Conservation (phyloP, 2,888 invertebrate species). For the Piscicola geometra region DNA sequence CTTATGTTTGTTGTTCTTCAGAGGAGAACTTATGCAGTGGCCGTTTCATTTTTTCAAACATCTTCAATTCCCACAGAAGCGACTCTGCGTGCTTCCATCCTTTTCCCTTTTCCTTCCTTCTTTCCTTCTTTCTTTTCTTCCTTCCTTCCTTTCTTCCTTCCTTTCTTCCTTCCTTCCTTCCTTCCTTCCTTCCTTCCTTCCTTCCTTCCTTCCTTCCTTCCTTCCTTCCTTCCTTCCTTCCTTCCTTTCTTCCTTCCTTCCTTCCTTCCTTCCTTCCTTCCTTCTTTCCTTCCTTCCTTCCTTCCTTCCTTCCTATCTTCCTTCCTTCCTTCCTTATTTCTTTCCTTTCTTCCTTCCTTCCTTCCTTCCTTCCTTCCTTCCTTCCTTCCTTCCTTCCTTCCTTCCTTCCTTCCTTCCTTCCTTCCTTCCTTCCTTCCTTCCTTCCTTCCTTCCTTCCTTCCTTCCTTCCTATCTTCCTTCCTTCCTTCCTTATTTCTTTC, state of each 20-base stretch:
- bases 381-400: neutral
- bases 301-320: neutral
- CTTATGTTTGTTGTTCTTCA: too few relatives aligned
- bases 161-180: neutral
- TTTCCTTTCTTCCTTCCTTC: neutral
- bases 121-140: neutral
- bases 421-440: too few relatives aligned
- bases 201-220: neutral
- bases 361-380: neutral
- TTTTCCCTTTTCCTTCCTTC: neutral
- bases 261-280: neutral
- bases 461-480: too few relatives aligned
- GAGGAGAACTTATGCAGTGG: too few relatives aligned
- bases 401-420: too few relatives aligned
- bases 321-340: neutral
- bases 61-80: too few relatives aligned
- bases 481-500: too few relatives aligned
- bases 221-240: neutral
- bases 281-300: neutral
- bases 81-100: too few relatives aligned
- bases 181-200: neutral
- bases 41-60: too few relatives aligned
- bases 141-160: neutral
- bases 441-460: too few relatives aligned
- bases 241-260: neutral